A percentile compares a stretch with the other conserved stretches of the same genome.
Evolutionary conservation across 2,113 vertebrate species (phyloP).

Genomic region (Anoplopoma fimbria): DNA sequence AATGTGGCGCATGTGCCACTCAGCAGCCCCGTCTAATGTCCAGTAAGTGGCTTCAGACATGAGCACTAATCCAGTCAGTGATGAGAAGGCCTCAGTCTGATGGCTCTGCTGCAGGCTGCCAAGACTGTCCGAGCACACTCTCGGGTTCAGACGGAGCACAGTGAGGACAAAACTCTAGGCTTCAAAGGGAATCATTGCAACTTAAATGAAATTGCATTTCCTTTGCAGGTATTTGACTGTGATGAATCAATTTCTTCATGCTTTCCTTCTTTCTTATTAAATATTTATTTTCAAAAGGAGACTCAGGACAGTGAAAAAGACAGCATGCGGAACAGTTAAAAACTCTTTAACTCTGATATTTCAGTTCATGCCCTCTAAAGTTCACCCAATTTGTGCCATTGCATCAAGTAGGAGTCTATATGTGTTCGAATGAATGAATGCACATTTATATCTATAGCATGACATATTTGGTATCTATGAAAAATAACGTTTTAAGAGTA

Average conservation of each 20-base stretch:
- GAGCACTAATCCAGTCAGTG: conserved; percentile 81
- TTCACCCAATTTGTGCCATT: background rate
- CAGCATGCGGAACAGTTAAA: background rate
- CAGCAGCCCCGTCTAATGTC: conserved; percentile 78
- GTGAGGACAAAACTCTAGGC: conserved; percentile 47
- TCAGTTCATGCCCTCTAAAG: background rate
- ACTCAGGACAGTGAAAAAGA: conserved; percentile 25
- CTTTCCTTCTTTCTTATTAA: conserved; percentile 61
- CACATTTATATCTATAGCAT: background rate
- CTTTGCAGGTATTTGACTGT: conserved; percentile 66
- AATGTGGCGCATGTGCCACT: conserved; percentile 74
- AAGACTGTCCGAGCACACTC: conserved; percentile 54
- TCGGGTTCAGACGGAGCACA: conserved; percentile 58
- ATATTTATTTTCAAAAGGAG: conserved; percentile 47
- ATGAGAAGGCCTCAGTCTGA: conserved; percentile 78
- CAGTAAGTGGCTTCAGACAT: conserved; percentile 80
- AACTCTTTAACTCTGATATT: background rate
- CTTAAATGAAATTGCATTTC: conserved; percentile 67
- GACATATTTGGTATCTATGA: background rate
- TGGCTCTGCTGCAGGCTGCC: conserved; percentile 68
- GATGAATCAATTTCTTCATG: conserved; percentile 64
- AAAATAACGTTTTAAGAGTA: background rate
- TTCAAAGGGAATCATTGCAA: conserved; percentile 59
- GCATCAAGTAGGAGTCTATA: background rate
- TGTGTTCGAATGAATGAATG: background rate